Percentiles rank a stretch among this genome's conserved stretches.
phyloP scores from a whole-genome alignment of 2,888 invertebrate species.

The Ectemnius cavifrons region DNA sequence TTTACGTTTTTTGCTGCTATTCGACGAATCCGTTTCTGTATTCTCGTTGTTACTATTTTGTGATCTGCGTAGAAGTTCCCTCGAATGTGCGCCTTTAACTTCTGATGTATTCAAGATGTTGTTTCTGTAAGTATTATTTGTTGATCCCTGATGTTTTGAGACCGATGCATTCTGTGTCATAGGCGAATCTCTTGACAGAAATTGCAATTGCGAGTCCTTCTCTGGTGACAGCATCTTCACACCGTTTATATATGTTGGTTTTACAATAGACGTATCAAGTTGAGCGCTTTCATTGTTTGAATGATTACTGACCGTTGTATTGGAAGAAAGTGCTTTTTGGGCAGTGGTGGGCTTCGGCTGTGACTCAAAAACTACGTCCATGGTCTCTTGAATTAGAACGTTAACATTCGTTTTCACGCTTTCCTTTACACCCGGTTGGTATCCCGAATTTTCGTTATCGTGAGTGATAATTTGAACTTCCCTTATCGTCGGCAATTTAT shows the following conservation, averaged over 20 bases:
- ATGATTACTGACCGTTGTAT: too few relatives aligned
- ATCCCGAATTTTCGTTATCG: too few relatives aligned
- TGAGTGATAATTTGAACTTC: too few relatives aligned
- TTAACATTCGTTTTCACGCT: too few relatives aligned
- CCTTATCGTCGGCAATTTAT: too few relatives aligned
- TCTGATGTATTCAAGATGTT: slow-evolving; percentile 17
- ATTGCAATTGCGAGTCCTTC: slow-evolving; percentile 54
- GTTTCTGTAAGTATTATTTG: background rate
- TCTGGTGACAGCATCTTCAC: slow-evolving; percentile 53
- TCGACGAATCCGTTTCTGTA: background rate
- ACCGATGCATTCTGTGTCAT: background rate
- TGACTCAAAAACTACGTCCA: too few relatives aligned
- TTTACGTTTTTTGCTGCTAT: slow-evolving; percentile 9
- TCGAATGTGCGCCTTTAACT: background rate
- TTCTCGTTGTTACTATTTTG: background rate
- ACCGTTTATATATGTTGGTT: background rate
- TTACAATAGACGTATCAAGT: background rate
- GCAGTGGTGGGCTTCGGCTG: too few relatives aligned
- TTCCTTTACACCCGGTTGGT: too few relatives aligned
- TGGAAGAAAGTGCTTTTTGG: too few relatives aligned
- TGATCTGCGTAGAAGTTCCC: background rate
- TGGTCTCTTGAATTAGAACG: too few relatives aligned
- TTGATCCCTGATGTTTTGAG: background rate
- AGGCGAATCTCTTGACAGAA: slow-evolving; percentile 36
- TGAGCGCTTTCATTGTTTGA: too few relatives aligned